Percentiles rank a stretch among this genome's conserved stretches.
These are phyloP conservation scores for Mormyrops attenuatus DNA, from an alignment of 2,797 vertebrate species.

Conservation along the genomic window DNA sequence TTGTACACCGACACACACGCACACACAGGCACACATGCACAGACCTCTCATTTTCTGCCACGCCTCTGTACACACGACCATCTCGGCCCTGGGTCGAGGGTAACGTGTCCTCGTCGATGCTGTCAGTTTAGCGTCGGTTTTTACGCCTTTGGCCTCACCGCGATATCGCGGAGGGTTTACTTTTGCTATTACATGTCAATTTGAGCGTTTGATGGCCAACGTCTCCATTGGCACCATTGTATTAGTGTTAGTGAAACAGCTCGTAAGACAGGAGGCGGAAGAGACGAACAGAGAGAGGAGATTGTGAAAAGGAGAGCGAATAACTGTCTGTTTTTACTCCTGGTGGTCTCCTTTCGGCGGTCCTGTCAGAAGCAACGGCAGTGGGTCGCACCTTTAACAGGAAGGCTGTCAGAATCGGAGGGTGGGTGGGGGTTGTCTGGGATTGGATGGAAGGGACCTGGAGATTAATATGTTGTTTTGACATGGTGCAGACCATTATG, in stretches of 20 bases:
- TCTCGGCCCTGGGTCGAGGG: neutral
- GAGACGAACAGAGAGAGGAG: neutral
- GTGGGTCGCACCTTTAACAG: neutral
- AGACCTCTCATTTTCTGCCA: neutral
- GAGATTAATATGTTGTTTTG: conserved; percentile 24
- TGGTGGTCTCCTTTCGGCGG: neutral
- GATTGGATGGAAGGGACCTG: neutral
- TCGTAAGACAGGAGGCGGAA: neutral
- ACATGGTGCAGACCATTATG: conserved; percentile 18
- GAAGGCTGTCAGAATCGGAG: conserved; percentile 3
- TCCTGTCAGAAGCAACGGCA: neutral
- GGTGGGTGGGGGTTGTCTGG: neutral
- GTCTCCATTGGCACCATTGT: neutral
- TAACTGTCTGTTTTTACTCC: neutral
- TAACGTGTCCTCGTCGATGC: neutral
- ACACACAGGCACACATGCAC: no score
- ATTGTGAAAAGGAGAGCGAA: neutral
- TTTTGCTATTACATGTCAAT: neutral
- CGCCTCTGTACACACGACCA: neutral
- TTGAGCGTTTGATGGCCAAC: neutral
- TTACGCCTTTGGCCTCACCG: neutral
- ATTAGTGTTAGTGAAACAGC: neutral
- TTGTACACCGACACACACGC: no score
- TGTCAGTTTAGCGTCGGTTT: neutral
- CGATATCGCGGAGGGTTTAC: neutral